Base-by-base conservation (phyloP, 2,888 invertebrate species). In the Mesorhabditis belari region DNA sequence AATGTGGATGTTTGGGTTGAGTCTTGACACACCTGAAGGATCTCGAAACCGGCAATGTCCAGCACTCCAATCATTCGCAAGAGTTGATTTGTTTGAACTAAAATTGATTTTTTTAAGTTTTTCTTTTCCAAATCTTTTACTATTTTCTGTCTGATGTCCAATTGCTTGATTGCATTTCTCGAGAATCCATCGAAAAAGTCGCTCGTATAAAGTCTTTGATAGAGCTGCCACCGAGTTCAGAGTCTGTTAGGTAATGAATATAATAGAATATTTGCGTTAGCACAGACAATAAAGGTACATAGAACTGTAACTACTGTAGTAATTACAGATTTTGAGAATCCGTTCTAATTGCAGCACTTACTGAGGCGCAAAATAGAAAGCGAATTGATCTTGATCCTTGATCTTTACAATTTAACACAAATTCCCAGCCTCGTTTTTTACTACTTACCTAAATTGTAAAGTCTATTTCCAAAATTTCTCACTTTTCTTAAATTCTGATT, bases 401-500 rank as follows among this genome's bases (percentile, higher is more conserved):
- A n/a, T n/a, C n/a, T n/a, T n/a, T n/a, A n/a, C n/a, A n/a, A n/a
- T n/a, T n/a, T n/a, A n/a, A n/a, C n/a, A n/a, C n/a, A n/a, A n/a
- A n/a, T n/a, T n/a, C n/a, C n/a, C n/a, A n/a, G n/a, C n/a, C n/a
- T n/a, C n/a, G n/a, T n/a, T n/a, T n/a, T n/a, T n/a, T n/a, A n/a
- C n/a, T n/a, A n/a, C n/a, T n/a, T n/a, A n/a, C n/a, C n/a, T n/a
- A n/a, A 61, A 25, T 4, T 12, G n/a, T 17, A 19, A 3, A 19
- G 55, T 6, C 21, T 5, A 25, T 25, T n/a, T 6, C 5, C 9
- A 12, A 9, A 9, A 6, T 23, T 5, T 29, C n/a, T 19, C 9
- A 75, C 81, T 80, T 85, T 84, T 60, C 81, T 81, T 65, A 81
- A 76, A 70, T 81, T 84, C 77, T 84, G 83, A 66, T 83, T 83